Base-by-base conservation (phyloP, 2,797 vertebrate genomes). In the Hydrocynus forskahlii region DNA sequence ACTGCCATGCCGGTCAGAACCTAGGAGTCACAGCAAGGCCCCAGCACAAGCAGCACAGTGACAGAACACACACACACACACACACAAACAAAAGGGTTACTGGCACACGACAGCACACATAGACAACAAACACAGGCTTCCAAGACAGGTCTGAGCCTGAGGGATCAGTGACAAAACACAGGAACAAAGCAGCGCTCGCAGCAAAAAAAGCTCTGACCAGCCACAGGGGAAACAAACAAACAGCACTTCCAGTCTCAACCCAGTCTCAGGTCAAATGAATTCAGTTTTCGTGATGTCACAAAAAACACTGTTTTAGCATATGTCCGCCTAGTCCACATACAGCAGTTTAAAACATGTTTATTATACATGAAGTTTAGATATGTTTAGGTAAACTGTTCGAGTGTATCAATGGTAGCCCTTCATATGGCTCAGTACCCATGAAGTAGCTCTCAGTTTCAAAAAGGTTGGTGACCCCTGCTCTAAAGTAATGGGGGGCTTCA, bases 161-260 rank as follows among this genome's bases (percentile, higher is more conserved):
- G 35, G 17, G 16, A 67, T 19, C 9, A 38, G 16, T 64, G 35
- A 64, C 14, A 16, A 64, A 14, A 29, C 23, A 29, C 23, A 38
- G 35, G 35, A n/a, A 17, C 16, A 66, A 40, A 66, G 43, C 17
- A 66, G 43, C 14, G 1, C 64, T 75, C 7, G 29, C 21, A 72
- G 25, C 10, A 0, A 43, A 81, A 35, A 48, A 0, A 48, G 57
- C 35, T 71, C 68, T 19, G 50, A 73, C 21, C 68, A 67, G 72
- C 63, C n/a, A 74, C 62, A 0, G 13, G 48, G 48, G 48, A 52
- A 67, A 74, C 38, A 40, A 19, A 78, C 71, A 78, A 5, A 66
- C 35, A 43, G 64, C 17, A 38, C 8, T 8, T 5, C 38, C 10
- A 74, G 23, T 52, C 19, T 52, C 16, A 29, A 45, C 23, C 19